Evolutionary conservation across 53 echinoderm and acorn worm genomes (phyloP).

Genomic region (Pentamera pediparva): DNA sequence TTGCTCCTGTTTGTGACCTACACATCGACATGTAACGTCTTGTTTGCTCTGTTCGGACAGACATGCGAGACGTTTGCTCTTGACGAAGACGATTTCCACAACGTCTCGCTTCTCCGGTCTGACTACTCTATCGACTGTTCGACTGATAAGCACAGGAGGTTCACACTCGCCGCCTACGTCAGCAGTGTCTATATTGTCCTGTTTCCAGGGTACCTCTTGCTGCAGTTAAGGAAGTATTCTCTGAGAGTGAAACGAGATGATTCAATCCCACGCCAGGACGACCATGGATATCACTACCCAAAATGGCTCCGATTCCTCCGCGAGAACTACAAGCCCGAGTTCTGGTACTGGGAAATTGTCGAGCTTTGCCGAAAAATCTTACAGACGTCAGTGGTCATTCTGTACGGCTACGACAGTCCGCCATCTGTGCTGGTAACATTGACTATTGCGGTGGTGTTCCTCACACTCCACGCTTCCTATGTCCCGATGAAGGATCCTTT

Average conservation of each 20-base stretch:
- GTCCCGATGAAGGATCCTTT: slow-evolving; percentile 31
- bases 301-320: not conserved
- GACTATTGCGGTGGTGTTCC: slow-evolving; percentile 8
- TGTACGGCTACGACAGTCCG: slow-evolving; percentile 11
- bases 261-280: not conserved
- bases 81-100: not conserved
- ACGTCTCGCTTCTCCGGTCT: slow-evolving; percentile 1
- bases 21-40: slow-evolving; percentile 21
- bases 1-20: slow-evolving; percentile 15
- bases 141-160: not conserved
- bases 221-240: not conserved
- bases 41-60: slow-evolving; percentile 1
- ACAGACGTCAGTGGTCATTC: not conserved
- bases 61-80: slow-evolving; percentile 12
- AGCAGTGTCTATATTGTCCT: not conserved
- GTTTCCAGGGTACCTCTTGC: not conserved
- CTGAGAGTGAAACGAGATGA: too few relatives aligned
- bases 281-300: not conserved
- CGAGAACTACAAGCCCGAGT: slow-evolving; percentile 24
- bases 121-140: slow-evolving; percentile 17
- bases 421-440: not conserved
- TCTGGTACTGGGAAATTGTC: slow-evolving; percentile 36
- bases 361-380: slow-evolving; percentile 14
- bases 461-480: slow-evolving; percentile 4
- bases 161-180: not conserved